Evolutionary conservation across 2,797 vertebrate species (phyloP).

Genomic region (Dendrocincla tyrannina): DNA sequence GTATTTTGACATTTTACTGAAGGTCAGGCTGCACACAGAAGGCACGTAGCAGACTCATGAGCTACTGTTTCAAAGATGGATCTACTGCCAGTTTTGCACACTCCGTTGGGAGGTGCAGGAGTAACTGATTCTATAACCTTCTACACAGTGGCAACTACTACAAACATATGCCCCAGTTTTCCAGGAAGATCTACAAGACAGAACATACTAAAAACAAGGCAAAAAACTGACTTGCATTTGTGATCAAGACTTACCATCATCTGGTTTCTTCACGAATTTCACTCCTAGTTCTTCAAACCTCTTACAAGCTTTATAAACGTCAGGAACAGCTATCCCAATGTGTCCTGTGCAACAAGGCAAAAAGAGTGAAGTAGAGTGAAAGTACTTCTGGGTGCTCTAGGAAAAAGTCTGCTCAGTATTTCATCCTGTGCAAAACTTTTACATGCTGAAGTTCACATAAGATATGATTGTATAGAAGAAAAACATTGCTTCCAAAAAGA

Average conservation of each 20-base stretch:
- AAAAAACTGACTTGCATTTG: not conserved
- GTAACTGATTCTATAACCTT: not conserved
- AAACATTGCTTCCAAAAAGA: not conserved
- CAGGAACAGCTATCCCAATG: constrained; percentile 95
- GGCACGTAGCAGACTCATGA: fast-evolving
- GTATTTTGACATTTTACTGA: not conserved
- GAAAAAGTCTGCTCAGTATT: not conserved
- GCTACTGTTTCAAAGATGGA: not conserved
- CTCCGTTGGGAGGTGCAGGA: fast-evolving
- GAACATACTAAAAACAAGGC: not conserved
- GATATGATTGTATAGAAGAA: not conserved
- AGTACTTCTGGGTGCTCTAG: not conserved
- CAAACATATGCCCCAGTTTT: not conserved
- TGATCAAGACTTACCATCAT: constrained; percentile 84
- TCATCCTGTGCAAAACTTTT: not conserved
- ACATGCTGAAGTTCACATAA: not conserved
- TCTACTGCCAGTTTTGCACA: not conserved
- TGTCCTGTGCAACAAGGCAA: constrained; percentile 81
- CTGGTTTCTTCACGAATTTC: constrained; percentile 95
- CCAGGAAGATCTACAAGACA: not conserved
- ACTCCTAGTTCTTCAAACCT: constrained; percentile 93
- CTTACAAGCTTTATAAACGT: constrained; percentile 90
- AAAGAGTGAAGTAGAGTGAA: not conserved
- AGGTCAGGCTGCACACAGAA: not conserved
- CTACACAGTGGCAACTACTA: not conserved